Base-by-base conservation (phyloP, 2,888 invertebrate genomes). In the Tipula confusa region DNA sequence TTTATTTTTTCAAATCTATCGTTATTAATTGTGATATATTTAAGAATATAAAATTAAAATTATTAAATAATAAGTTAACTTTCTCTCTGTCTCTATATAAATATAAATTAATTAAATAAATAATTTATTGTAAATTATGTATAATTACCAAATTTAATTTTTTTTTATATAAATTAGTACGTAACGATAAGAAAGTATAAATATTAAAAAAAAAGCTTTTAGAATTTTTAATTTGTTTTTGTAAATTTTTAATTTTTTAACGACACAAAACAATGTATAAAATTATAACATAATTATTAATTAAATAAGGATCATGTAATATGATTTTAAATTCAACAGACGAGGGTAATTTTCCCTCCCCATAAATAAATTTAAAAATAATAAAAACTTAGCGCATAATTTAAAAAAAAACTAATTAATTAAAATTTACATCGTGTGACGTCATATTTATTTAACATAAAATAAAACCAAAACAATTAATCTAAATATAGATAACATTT, bases 401-500 rank as follows among this genome's bases (percentile, higher is more conserved):
- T n/a, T n/a, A n/a, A 43, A 38, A 64, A 18, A 64, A 64, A 11
- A 64, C 24, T 24, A 64, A 64, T 24, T 64, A 64, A 64, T 64
- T 64, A 43, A 43, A 43, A 43, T 43, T 43, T 43, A 0, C 15
- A 64, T 64, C 64, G 64, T 64, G 64, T 64, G 64, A 64, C 64
- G 64, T 64, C 64, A 64, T 64, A 24, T 64, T 64, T 64, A 64
- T 64, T 64, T 64, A 64, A 18, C 24, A 64, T 3, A 24, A 7
- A 64, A 24, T 3, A 4, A 43, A 43, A 43, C 15, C 5, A 15
- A 43, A 43, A 15, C 5, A 43, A 64, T 18, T 24, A 64, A 64
- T 64, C 64, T 64, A 64, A 24, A 64, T 24, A 64, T 64, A 64
- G 64, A 64, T 64, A 64, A 64, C 18, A 64, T 64, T 64, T 64